These are phyloP conservation scores for Limnephilus auricula DNA, from an alignment of 2,888 invertebrate species.

Conservation along the genomic window DNA sequence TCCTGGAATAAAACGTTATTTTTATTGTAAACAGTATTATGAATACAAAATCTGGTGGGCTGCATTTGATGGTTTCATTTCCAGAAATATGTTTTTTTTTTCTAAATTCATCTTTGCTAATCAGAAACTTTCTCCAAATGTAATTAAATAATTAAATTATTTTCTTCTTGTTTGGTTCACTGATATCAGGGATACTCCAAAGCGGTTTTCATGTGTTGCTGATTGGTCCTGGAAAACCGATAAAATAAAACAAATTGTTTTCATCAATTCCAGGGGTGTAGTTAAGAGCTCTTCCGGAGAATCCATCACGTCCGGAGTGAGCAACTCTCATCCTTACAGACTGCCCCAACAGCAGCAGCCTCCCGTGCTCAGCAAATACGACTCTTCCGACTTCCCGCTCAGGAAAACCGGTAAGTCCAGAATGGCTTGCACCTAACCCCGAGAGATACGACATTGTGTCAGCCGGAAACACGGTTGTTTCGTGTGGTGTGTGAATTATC, in stretches of 20 bases:
- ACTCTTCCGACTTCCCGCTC: constrained; percentile 89
- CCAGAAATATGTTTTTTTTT: no score
- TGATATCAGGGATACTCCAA: constrained; percentile 2
- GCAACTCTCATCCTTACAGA: constrained; percentile 83
- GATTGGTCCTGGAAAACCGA: not conserved
- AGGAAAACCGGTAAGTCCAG: constrained; percentile 91
- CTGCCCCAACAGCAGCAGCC: constrained; percentile 79
- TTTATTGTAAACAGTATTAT: not conserved
- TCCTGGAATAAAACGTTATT: no score
- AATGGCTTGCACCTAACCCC: constrained; percentile 10
- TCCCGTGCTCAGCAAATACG: constrained; percentile 72
- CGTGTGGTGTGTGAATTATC: constrained; percentile 46
- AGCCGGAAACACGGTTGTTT: not conserved
- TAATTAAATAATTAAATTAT: not conserved
- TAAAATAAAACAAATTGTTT: not conserved
- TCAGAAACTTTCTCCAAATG: not conserved
- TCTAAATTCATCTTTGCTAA: no score
- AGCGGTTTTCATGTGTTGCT: not conserved
- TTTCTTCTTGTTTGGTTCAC: constrained; percentile 16
- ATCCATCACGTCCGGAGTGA: constrained; percentile 80
- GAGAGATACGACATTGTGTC: constrained; percentile 39
- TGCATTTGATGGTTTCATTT: not conserved
- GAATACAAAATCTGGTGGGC: not conserved
- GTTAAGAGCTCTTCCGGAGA: constrained; percentile 83
- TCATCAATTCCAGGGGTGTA: constrained; percentile 75